A percentile compares a stretch with the other conserved stretches of the same genome.
These are phyloP conservation scores for Cheilosia pagana DNA, from an alignment of 2,888 invertebrate genomes.

Conservation along the genomic window DNA sequence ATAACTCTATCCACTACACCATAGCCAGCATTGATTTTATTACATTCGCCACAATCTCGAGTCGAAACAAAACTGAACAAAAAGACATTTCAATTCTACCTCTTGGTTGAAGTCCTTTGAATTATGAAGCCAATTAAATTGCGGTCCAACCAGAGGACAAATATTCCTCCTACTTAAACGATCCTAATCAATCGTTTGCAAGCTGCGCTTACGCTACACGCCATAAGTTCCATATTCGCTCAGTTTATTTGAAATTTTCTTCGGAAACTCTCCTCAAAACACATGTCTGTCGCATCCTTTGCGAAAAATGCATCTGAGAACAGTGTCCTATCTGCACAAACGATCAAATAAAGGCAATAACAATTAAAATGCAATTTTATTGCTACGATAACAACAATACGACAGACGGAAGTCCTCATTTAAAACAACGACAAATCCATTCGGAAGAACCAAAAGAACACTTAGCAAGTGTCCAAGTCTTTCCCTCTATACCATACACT, in stretches of 20 bases:
- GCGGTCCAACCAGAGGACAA: neutral
- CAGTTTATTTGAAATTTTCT: conserved; percentile 39
- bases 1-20: no score
- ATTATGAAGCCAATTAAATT: neutral
- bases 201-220: neutral
- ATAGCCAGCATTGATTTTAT: no score
- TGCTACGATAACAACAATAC: conserved; percentile 68
- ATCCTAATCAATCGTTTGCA: conserved; percentile 1
- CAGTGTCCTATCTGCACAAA: conserved; percentile 42
- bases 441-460: conserved; percentile 58
- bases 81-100: no score
- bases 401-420: conserved; percentile 66
- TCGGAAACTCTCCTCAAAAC: neutral
- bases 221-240: neutral
- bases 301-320: conserved; percentile 20
- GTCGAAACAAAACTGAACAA: no score
- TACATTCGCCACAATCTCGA: no score
- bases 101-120: neutral
- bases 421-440: conserved; percentile 67
- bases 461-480: conserved; percentile 65
- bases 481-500: conserved; percentile 48
- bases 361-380: conserved; percentile 74
- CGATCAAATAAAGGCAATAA: conserved; percentile 65
- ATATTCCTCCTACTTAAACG: neutral
- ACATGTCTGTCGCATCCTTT: conserved; percentile 24